Conservation (phyloP, 2,113 vertebrate genomes). For the Echinops telfairi region DNA sequence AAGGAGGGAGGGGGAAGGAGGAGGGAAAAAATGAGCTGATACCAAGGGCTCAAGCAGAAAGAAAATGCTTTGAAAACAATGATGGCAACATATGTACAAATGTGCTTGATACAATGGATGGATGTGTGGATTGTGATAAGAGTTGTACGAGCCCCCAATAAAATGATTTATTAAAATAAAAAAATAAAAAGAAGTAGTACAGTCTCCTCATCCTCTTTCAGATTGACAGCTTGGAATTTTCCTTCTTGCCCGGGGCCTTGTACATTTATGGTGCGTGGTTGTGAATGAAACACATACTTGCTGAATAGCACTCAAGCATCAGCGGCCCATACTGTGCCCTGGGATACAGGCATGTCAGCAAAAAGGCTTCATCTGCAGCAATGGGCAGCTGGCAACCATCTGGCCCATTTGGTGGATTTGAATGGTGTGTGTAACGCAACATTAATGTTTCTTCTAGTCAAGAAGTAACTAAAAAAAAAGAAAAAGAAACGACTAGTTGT, state of each 20-base stretch:
- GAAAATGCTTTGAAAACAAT: too few species aligned
- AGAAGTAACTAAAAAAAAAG: too few species aligned
- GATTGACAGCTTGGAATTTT: conserved; percentile 62
- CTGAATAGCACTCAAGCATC: conserved; percentile 73
- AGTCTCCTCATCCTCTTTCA: background rate
- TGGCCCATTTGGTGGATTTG: conserved; percentile 76
- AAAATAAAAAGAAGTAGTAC: too few species aligned
- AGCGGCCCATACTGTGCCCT: conserved; percentile 9
- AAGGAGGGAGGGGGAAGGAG: too few species aligned
- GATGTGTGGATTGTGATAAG: too few species aligned
- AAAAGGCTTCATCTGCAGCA: conserved; percentile 78
- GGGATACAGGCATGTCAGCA: conserved; percentile 54
- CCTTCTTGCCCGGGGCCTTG: conserved; percentile 56
- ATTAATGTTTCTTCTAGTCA: conserved; percentile 68
- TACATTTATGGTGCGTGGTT: conserved; percentile 78
- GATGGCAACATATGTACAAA: too few species aligned
- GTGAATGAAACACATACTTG: conserved; percentile 48
- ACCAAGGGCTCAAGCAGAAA: too few species aligned
- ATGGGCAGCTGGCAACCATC: conserved; percentile 78
- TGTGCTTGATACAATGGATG: too few species aligned
- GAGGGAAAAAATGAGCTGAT: too few species aligned
- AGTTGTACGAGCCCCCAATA: too few species aligned
- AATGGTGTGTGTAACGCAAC: conserved; percentile 71
- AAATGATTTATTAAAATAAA: too few species aligned
- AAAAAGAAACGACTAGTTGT: conserved; percentile 65